phyloP scores from a whole-genome alignment of 2,888 invertebrate genomes.

The Dryococelus australis region DNA sequence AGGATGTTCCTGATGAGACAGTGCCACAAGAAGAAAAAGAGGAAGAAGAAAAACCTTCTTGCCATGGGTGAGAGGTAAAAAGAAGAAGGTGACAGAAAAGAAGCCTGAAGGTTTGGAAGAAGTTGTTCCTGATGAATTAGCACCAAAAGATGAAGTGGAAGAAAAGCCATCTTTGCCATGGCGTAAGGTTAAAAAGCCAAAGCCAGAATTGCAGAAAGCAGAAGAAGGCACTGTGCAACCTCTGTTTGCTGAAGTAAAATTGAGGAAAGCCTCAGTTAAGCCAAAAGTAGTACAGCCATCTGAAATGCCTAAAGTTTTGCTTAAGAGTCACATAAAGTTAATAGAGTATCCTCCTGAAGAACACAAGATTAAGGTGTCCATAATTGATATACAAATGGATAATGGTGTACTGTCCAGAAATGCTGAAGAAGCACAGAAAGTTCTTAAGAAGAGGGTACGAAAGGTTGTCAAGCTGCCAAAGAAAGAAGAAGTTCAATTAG shows the following conservation, averaged over 20 bases:
- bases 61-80: background rate
- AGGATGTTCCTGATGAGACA: slow-evolving; percentile 49
- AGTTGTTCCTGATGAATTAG: background rate
- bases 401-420: background rate
- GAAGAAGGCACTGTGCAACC: slow-evolving; percentile 51
- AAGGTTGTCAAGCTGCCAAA: background rate
- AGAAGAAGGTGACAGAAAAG: background rate
- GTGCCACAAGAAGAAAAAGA: slow-evolving; percentile 48
- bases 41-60: background rate
- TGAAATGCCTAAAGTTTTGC: background rate
- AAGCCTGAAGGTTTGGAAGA: background rate
- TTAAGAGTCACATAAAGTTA: background rate
- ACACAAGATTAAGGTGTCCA: background rate
- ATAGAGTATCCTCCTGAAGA: background rate
- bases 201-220: slow-evolving; percentile 44
- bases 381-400: background rate
- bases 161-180: slow-evolving; percentile 46
- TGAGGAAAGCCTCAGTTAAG: background rate
- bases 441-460: background rate
- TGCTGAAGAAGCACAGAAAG: background rate
- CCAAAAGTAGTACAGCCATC: background rate
- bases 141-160: background rate
- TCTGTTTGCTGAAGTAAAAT: slow-evolving; percentile 8
- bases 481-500: background rate
- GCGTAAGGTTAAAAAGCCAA: slow-evolving; percentile 50